A percentile compares a stretch with the other conserved stretches of the same genome.
These are phyloP conservation scores for Spisula solida DNA, from an alignment of 2,888 invertebrate species.

Conservation along the genomic window DNA sequence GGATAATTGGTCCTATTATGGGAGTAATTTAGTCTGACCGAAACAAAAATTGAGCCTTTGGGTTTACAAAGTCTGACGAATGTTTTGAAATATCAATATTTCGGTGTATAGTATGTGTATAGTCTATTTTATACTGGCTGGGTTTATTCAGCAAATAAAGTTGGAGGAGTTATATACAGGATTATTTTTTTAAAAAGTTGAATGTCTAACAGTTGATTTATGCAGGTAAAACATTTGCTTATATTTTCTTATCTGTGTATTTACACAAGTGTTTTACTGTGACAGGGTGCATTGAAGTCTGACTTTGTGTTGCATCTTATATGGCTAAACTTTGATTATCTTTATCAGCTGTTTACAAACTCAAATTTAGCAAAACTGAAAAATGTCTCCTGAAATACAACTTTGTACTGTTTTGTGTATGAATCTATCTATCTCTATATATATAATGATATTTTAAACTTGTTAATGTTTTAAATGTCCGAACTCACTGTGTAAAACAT, in stretches of 20 bases:
- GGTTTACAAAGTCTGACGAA: not conserved
- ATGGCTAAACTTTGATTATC: not conserved
- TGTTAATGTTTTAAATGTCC: not conserved
- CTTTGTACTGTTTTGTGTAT: not conserved
- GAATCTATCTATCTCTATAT: too few species aligned
- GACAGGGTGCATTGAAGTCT: not conserved
- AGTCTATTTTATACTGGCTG: not conserved
- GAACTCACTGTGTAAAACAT: not conserved
- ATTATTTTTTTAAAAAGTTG: not conserved
- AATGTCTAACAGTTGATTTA: not conserved
- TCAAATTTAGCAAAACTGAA: not conserved
- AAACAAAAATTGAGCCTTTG: not conserved
- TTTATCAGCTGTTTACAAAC: not conserved
- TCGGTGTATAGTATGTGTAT: not conserved
- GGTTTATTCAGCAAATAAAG: not conserved
- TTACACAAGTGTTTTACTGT: not conserved
- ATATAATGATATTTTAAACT: not conserved
- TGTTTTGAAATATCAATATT: not conserved
- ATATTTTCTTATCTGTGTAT: conserved; percentile 5
- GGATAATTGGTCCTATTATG: conserved; percentile 11
- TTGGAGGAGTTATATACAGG: not conserved
- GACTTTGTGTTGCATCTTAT: not conserved
- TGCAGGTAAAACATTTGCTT: not conserved
- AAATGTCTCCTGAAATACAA: not conserved
- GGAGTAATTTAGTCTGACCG: conserved; percentile 13